Conservation (phyloP, 64 coral and sea anemone genomes). For the Pachyseris speciosa region DNA sequence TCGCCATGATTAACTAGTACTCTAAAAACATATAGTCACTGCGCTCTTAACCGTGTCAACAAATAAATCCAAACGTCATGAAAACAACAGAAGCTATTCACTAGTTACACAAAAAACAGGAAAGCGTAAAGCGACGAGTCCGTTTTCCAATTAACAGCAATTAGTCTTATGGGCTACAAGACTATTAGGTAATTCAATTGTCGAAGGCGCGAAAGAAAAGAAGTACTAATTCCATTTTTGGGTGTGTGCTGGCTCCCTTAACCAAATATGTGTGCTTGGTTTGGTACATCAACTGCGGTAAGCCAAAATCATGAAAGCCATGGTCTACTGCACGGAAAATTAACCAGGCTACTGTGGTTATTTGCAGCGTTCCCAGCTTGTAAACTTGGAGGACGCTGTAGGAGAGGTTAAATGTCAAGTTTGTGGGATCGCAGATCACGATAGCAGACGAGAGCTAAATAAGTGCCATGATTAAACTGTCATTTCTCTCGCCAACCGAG, state of each 20-base stretch:
- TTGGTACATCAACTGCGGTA: neutral
- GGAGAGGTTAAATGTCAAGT: neutral
- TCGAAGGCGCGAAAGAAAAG: neutral
- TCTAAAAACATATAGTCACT: neutral
- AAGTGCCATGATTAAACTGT: too few relatives aligned
- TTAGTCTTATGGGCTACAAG: neutral
- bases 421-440: too few relatives aligned
- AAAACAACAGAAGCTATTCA: constrained; percentile 18
- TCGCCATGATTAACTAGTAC: too few relatives aligned
- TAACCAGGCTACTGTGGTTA: neutral
- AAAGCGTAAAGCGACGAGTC: neutral
- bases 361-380: neutral
- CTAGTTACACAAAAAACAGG: neutral
- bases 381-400: neutral
- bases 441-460: too few relatives aligned
- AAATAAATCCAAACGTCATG: neutral
- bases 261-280: neutral
- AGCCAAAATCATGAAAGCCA: neutral
- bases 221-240: neutral
- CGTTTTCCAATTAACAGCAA: constrained; percentile 31
- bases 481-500: too few relatives aligned
- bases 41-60: neutral
- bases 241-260: neutral
- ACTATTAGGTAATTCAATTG: neutral
- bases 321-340: neutral